Evolutionary conservation across 2,113 vertebrate species (phyloP), one percentile per base, ranked within the genome.

Genomic region (Corythornis cristatus): DNA sequence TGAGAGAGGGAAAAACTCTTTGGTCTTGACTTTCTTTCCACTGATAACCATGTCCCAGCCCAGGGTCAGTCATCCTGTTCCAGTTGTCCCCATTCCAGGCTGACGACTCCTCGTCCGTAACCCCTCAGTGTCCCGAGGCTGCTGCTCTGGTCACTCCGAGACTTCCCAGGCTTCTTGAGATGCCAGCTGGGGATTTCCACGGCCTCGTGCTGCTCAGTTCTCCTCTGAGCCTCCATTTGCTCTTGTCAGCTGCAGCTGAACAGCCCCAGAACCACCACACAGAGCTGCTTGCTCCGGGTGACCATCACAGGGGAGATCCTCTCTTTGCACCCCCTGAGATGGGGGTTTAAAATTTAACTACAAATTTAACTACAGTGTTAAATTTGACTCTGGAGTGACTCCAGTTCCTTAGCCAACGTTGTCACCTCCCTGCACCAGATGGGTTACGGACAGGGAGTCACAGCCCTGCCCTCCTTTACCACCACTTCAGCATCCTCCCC

Each of bases 351-450:
- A 37, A 37, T 37, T 37, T 9, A 37, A 37, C 37, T 37, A 37
- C 37, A 37, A 11, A 37, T 37, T 37, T 37, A 37, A 37, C 37
- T 50, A 13, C 28, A 46, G 54, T 7, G 1, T 70, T 40, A 28
- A 43, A 42, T 81, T 50, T 66, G 70, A 66, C 92, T 91, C 57
- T 14, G 2, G 31, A 87, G 37, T 53, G 6, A 22, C 20, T 65
- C 9, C 0, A 2, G 51, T 83, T 11, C 0, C 0, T 25, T 58
- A 11, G 35, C 25, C 48, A 53, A 22, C 15, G 9, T 29, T n/a
- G 21, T 56, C 46, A 31, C 28, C 50, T 93, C 64, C n/a, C 50
- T 50, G 17, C 31, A 60, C 33, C 80, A 71, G 43, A 9, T 62
- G 53, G 35, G 37, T 90, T 50, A 40, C 0, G 8, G 72, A 51